A percentile compares a stretch with the other conserved stretches of the same genome.
Evolutionary conservation across 2,113 vertebrate genomes (phyloP).

Genomic region (Oceanodroma tethys): DNA sequence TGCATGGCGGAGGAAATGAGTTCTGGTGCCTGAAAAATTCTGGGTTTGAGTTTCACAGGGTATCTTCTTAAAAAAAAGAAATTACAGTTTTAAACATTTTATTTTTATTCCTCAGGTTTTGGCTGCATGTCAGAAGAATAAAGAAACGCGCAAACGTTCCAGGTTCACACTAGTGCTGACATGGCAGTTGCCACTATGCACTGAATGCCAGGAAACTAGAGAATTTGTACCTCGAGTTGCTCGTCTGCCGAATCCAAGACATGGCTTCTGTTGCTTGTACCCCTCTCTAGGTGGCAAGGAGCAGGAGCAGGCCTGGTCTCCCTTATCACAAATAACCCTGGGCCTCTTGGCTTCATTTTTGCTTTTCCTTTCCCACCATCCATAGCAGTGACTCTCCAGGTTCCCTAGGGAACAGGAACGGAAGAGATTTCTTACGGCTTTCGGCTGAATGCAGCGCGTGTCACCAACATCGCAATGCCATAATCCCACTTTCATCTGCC

Average conservation of each 20-base stretch:
- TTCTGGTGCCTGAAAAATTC: background rate
- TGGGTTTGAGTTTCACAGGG: background rate
- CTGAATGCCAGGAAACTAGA: background rate
- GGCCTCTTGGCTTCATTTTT: background rate
- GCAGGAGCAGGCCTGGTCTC: background rate
- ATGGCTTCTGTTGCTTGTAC: background rate
- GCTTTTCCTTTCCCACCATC: background rate
- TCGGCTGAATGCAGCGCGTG: fast-evolving
- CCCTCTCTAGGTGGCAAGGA: background rate
- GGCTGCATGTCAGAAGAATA: background rate
- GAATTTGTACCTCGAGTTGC: background rate
- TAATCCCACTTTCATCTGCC: background rate
- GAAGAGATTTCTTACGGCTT: background rate
- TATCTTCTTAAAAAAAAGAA: background rate
- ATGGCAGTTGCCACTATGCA: background rate
- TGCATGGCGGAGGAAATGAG: background rate
- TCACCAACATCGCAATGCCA: background rate
- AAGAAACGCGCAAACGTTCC: background rate
- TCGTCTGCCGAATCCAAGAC: background rate
- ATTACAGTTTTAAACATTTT: background rate
- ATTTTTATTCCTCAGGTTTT: background rate
- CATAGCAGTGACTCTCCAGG: background rate
- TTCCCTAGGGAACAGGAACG: background rate
- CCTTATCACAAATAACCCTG: background rate
- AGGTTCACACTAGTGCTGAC: background rate